Evolutionary conservation across 1,140 invertebrate species (phyloP).

Genomic region (Diachasmimorpha longicaudata): DNA sequence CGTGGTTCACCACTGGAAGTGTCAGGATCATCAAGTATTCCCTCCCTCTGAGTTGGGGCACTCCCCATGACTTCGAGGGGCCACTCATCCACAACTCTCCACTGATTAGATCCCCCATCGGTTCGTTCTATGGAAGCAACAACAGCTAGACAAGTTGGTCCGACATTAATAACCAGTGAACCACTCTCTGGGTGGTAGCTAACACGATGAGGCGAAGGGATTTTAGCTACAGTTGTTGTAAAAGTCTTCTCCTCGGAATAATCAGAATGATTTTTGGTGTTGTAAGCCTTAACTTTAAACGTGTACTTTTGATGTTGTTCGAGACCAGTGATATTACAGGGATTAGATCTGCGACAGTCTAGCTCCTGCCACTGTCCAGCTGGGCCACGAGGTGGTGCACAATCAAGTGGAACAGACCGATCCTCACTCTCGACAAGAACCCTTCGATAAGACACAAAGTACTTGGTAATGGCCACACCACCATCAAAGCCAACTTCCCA

Average conservation of each 20-base stretch:
- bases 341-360: slow-evolving; percentile 82
- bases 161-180: slow-evolving; percentile 77
- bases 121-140: slow-evolving; percentile 75
- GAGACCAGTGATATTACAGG: slow-evolving; percentile 83
- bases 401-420: slow-evolving; percentile 68
- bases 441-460: slow-evolving; percentile 78
- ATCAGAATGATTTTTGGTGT: slow-evolving; percentile 82
- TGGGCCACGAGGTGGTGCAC: slow-evolving; percentile 67
- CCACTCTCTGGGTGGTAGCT: slow-evolving; percentile 80
- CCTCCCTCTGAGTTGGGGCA: slow-evolving; percentile 72
- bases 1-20: slow-evolving; percentile 65
- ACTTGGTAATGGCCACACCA: slow-evolving; percentile 82
- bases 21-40: slow-evolving; percentile 66
- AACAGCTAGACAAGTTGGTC: slow-evolving; percentile 75
- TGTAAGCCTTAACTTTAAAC: slow-evolving; percentile 86
- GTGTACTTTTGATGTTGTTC: slow-evolving; percentile 84
- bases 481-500: slow-evolving; percentile 93
- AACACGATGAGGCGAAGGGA: slow-evolving; percentile 80
- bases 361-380: slow-evolving; percentile 77
- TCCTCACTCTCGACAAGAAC: slow-evolving; percentile 62
- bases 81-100: slow-evolving; percentile 75
- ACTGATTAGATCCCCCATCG: slow-evolving; percentile 66
- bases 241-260: slow-evolving; percentile 82
- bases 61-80: slow-evolving; percentile 72
- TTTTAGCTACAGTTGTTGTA: slow-evolving; percentile 82